Evolutionary conservation across 1,140 invertebrate species (phyloP), one percentile per base, ranked within the genome.

Genomic region (Camponotus vicinus): DNA sequence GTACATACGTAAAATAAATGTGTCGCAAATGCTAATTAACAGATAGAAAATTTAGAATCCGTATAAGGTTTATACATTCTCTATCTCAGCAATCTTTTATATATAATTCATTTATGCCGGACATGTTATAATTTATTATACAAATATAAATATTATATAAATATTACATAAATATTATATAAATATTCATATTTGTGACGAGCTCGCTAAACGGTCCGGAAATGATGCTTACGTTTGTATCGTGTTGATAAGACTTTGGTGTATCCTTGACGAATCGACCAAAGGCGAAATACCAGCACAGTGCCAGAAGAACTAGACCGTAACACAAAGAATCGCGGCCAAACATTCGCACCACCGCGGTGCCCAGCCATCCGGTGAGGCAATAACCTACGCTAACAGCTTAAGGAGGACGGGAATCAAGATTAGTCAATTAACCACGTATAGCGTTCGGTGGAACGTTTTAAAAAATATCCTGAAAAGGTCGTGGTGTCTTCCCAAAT

Each of bases 211-310:
- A 45, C 13, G 11, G 9, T 9, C 45, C 40, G 40, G 27, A 45
- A 63, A n/a, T 13, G 3, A 37, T 7, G 27, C 91, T 94, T 93
- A 95, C 95, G 77, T 93, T 95, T 49, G 94, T 95, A 76, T 95
- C 95, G 80, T 95, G 95, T 66, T 95, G 95, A 80, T 95, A 95
- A 27, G 94, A 95, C 61, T 94, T 94, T 1, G 95, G 95, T 5
- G 94, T 94, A 87, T 97, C 97, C 92, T 96, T 97, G 27, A 97
- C 97, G 71, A 97, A 95, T 61, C 96, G 90, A 90, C 96, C 95
- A 96, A 97, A 98, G 0, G 97, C 86, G 18, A 97, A 95, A 85
- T 97, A 97, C 97, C 97, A 98, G 45, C 97, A 89, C 1, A 97
- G 90, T 2, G 96, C 95, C 11, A 96, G 75, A 37, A 94, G 87